Evolutionary conservation across 1,140 invertebrate genomes (phyloP), one percentile per base, ranked within the genome.

Genomic region (Bilobella aurantiaca): DNA sequence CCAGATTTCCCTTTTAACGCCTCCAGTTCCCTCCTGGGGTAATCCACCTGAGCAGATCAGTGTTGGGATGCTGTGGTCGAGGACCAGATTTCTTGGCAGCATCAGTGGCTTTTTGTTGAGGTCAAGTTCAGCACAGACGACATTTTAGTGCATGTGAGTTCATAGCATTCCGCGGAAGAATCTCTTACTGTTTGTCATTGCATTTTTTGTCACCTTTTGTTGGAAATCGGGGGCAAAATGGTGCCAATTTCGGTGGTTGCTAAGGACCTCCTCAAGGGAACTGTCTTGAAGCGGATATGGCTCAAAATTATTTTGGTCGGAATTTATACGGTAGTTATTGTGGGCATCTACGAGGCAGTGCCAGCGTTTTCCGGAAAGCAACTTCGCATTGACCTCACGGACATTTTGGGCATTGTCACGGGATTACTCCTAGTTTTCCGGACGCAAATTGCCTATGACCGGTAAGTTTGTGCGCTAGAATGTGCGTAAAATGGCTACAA

Each of bases 371-470:
- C 31, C 8, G n/a, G 53, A 21, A 59, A 66, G n/a, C 34, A 49
- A 2, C 62, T 64, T 28, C 30, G 32, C 5, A 56, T 47, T 23
- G 63, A 61, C 16, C 62, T 69, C 3, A 62, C 65, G 28, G 46
- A 64, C 3, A 34, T 69, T 1, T 42, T 69, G n/a, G 68, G 64
- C 0, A 53, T 66, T 1, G 68, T 69, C 12, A 69, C 65, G 1
- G 64, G 64, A 1, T 29, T 69, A 18, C 32, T 69, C 0, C 21
- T 66, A 2, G 65, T 62, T n/a, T 69, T 69, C 30, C 3, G 68
- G n/a, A 66, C 68, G 58, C 65, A 69, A 16, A 69, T 64, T 5
- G 68, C 68, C 1, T 69, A 69, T 37, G 69, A 67, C 37, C 64
- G 67, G 67, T 69, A 49, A 62, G 18, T 2, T n/a, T n/a, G n/a